Conservation (phyloP, 2,113 vertebrate genomes). For the cattle (Bos taurus) region DNA sequence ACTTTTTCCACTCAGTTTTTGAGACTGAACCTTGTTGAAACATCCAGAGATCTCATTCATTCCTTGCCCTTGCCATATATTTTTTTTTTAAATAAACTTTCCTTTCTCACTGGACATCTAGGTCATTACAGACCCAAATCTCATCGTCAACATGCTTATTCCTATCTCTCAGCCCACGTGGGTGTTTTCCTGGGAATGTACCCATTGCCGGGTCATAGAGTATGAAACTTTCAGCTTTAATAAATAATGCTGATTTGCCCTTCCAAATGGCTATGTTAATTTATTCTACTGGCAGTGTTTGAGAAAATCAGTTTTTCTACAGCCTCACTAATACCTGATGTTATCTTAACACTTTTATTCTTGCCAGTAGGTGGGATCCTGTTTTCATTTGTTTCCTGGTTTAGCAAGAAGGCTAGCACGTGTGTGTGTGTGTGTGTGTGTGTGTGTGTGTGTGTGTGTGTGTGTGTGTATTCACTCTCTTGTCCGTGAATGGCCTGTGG, state of each 20-base stretch:
- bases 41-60: neutral
- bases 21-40: neutral
- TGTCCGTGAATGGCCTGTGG: neutral
- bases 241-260: conserved; percentile 46
- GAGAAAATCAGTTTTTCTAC: neutral
- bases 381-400: neutral
- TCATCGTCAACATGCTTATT: neutral
- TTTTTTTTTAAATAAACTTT: neutral
- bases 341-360: neutral
- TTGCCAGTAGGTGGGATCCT: neutral
- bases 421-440: neutral
- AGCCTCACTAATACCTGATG: neutral
- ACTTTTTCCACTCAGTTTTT: neutral
- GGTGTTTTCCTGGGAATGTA: conserved; percentile 44
- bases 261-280: neutral
- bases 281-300: neutral
- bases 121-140: neutral
- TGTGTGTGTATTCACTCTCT: neutral
- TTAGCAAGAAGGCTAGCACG: neutral
- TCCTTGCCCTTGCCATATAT: neutral
- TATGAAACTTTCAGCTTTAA: conserved; percentile 59
- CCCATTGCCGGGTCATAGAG: neutral
- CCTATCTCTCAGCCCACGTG: neutral
- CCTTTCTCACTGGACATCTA: neutral
- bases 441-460: neutral